phyloP scores from a whole-genome alignment of 2,888 invertebrate species.

The Stenodera caucasica region DNA sequence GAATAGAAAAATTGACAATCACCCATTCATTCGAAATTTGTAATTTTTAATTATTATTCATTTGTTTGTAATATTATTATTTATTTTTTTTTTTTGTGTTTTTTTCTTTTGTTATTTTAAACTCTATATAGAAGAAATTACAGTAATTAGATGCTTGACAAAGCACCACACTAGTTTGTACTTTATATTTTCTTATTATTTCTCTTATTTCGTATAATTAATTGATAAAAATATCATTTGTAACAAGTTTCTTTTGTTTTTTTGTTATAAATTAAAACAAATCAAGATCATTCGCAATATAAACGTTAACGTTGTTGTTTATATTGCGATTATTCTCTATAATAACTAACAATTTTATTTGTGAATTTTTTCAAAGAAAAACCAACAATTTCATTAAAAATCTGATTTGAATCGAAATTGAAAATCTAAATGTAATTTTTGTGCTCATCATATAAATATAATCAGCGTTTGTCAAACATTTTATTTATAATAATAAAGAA shows the following conservation, averaged over 20 bases:
- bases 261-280: slow-evolving; percentile 51
- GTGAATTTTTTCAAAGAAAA: slow-evolving; percentile 37
- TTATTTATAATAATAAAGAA: not conserved
- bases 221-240: slow-evolving; percentile 43
- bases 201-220: not conserved
- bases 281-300: slow-evolving; percentile 10
- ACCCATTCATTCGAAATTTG: slow-evolving; percentile 20
- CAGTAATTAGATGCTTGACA: slow-evolving; percentile 35
- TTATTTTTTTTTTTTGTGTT: too few species aligned
- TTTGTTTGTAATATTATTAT: slow-evolving; percentile 25
- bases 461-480: slow-evolving; percentile 12
- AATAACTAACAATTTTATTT: slow-evolving; percentile 45
- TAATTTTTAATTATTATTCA: too few species aligned
- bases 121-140: not conserved
- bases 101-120: too few species aligned
- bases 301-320: not conserved
- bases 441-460: slow-evolving; percentile 14
- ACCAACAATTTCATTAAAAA: slow-evolving; percentile 27
- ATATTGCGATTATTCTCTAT: not conserved
- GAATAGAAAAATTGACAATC: slow-evolving; percentile 19
- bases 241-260: slow-evolving; percentile 45
- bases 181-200: slow-evolving; percentile 27
- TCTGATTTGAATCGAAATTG: slow-evolving; percentile 25
- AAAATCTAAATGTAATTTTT: slow-evolving; percentile 22
- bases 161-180: slow-evolving; percentile 49